phyloP scores from a whole-genome alignment of 2,888 invertebrate genomes.

The Hyalella azteca region DNA sequence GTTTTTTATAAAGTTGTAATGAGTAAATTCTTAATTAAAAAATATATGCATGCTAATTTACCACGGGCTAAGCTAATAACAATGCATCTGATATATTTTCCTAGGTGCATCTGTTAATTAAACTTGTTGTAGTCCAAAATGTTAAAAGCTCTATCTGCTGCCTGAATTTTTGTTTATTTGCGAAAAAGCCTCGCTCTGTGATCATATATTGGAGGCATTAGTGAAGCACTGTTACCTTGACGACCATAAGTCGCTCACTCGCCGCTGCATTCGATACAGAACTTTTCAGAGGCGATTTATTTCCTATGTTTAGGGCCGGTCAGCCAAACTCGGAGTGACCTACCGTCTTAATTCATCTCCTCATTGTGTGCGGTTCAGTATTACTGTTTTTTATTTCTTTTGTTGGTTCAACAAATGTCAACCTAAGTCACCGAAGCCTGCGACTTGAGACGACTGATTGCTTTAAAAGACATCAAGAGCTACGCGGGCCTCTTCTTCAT shows the following conservation, averaged over 20 bases:
- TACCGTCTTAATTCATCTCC: slow-evolving; percentile 29
- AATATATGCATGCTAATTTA: too few relatives aligned
- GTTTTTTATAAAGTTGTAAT: too few relatives aligned
- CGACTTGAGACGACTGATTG: slow-evolving; percentile 23
- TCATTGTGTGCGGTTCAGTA: slow-evolving; percentile 21
- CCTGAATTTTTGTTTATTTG: too few relatives aligned
- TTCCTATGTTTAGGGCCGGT: background rate
- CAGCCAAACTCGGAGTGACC: slow-evolving; percentile 19
- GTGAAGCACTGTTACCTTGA: too few relatives aligned
- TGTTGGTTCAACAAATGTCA: slow-evolving; percentile 36
- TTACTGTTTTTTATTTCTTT: background rate
- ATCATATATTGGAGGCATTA: too few relatives aligned
- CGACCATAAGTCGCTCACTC: background rate
- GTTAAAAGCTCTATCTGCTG: too few relatives aligned
- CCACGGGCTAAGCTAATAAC: too few relatives aligned
- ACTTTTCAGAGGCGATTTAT: background rate
- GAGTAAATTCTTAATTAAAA: too few relatives aligned
- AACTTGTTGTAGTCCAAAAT: too few relatives aligned
- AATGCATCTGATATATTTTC: too few relatives aligned
- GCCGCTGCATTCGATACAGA: background rate
- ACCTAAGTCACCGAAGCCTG: slow-evolving; percentile 16
- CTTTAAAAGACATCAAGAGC: slow-evolving; percentile 12
- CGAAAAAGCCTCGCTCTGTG: too few relatives aligned
- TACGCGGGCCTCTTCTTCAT: background rate
- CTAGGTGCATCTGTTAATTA: too few relatives aligned